Evolutionary conservation across 2,888 invertebrate genomes (phyloP), one percentile per base, ranked within the genome.

Genomic region (Phortica magna): DNA sequence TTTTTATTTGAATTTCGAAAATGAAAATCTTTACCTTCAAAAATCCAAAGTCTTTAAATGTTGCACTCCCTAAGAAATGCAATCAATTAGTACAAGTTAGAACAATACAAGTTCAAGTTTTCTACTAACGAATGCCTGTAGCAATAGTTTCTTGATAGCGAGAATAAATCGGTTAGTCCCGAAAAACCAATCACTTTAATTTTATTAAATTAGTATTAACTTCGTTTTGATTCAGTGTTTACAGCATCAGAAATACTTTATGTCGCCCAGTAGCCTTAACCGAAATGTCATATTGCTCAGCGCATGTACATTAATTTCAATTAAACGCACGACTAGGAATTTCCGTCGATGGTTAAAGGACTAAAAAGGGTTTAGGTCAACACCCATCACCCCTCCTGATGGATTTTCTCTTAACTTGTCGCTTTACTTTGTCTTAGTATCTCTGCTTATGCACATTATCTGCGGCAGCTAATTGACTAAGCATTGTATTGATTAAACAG

Each of bases 321-420:
- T 89, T 90, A 89, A 88, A 89, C 89, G 90, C 89, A 88, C 90
- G 87, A 82, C 85, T 89, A 85, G 82, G 84, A 88, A 86, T 88
- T 85, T 84, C 81, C 89, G 81, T 82, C 83, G 19, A 57, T 65
- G 12, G 39, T 41, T 67, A 65, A 53, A 64, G 59, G 88, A 80
- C 81, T 81, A 87, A 88, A 48, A 86, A 84, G 89, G 81, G 86
- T 89, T 87, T 74, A 83, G 84, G 82, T 86, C 89, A 88, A 82
- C 61, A 19, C 22, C 17, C 61, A 19, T 19, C 17, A 61, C n/a
- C 22, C 22, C 17, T 19, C 70, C 73, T 48, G 64, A 48, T 76
- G 43, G 57, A 17, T 14, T 68, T 43, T 2, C 68, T 43, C 9
- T 39, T 43, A 12, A 42, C 17, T 48, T 19, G 42, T 14, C 9